Base-by-base conservation (phyloP, 2,113 vertebrate genomes). In the Phalacrocorax pelagicus region DNA sequence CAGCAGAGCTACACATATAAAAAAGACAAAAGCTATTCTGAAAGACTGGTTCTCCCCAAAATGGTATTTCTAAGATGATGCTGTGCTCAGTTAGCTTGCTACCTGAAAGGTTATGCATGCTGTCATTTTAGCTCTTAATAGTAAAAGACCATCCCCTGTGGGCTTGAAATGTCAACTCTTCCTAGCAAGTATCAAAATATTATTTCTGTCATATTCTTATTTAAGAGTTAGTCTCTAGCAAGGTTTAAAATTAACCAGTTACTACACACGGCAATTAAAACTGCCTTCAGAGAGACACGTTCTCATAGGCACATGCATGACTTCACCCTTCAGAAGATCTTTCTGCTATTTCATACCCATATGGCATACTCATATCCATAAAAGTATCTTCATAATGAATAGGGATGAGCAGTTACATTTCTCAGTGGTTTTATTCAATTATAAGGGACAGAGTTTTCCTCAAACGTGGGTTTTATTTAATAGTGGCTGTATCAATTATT, bases 391-490 rank as follows among this genome's bases (percentile, higher is more conserved):
- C 42, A 46, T 70, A 81, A 91, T 67, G 94, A 95, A 95, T 36
- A 32, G 29, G 30, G 54, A 74, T 32, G 14, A 87, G 29, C 70
- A 95, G 83, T 92, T 87, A 92, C 62, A 94, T 90, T 95, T 94
- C 74, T 95, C 73, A 69, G 49, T 72, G 24, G 11, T 86, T 95
- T 94, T 92, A 92, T 89, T 89, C 19, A 81, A 66, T 96, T 91
- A 73, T 44, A 92, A 87, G 58, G 55, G 94, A 89, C 46, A 29
- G 32, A 94, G 42, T 62, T 94, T 92, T 90, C 79, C 62, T 92
- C 47, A 80, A 77, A 86, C 42, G 70, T 22, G 14, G 6, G 26
- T 54, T 89, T 91, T 94, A 85, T 85, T 95, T 90, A 91, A 79
- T 84, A 73, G 10, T 18, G 27, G 30, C 38, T 73, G 9, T 66